Evolutionary conservation across 2,113 vertebrate genomes (phyloP).

Genomic region (Anthoscopus minutus): DNA sequence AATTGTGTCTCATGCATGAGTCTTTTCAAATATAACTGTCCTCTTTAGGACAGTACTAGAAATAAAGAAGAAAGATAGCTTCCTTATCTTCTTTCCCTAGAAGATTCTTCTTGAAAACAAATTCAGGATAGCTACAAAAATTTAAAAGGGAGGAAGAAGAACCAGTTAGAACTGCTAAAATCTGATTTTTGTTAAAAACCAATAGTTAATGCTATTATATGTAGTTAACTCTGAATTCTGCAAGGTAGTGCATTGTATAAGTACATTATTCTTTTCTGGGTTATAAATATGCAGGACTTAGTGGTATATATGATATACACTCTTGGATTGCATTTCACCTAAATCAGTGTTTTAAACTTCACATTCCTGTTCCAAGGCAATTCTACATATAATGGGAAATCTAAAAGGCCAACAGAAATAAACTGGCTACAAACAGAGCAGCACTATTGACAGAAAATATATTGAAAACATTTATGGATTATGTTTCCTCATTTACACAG

Average conservation of each 20-base stretch:
- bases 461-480: not conserved
- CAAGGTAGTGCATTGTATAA: not conserved
- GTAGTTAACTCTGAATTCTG: not conserved
- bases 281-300: not conserved
- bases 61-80: not conserved
- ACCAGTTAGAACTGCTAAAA: not conserved
- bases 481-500: not conserved
- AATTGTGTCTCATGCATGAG: not conserved
- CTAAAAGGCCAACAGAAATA: not conserved
- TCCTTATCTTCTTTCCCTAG: not conserved
- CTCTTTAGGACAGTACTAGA: not conserved
- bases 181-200: not conserved
- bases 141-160: not conserved
- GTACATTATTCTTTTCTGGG: not conserved
- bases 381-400: not conserved
- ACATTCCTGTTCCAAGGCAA: not conserved
- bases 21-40: not conserved
- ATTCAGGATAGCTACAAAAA: not conserved
- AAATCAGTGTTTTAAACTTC: not conserved
- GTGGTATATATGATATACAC: not conserved
- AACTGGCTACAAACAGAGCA: not conserved
- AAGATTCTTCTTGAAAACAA: not conserved
- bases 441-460: not conserved
- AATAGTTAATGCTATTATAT: not conserved
- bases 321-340: not conserved